Base-by-base conservation (phyloP, 2,113 vertebrate genomes). In the Ia io region DNA sequence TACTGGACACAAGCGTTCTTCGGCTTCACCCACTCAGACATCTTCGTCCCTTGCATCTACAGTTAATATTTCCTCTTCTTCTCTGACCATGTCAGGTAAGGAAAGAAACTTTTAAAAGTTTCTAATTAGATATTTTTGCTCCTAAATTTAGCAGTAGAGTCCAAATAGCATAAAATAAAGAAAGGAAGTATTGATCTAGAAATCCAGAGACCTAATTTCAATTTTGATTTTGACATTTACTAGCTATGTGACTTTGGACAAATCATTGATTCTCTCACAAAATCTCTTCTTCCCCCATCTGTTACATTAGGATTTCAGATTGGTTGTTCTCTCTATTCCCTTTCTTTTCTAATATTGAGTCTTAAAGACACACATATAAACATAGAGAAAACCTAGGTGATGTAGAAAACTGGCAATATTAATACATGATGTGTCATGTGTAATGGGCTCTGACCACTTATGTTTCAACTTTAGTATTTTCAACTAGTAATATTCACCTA, bases 81-180 rank as follows among this genome's bases (percentile, higher is more conserved):
- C 76, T 94, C 76, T 91, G 40, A 95, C 37, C 47, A 95, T 96
- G 95, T 91, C 95, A 93, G 96, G 97, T 96, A 97, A 86, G 84
- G 10, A 92, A 78, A 87, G 32, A 77, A 56, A 82, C 28, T 70
- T 80, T 83, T 28, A 3, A 59, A 76, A 22, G 25, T 13, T 88
- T 53, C 53, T 17, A 14, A 63, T 51, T 47, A 61, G 35, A 61
- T 35, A 10, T 79, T 30, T 37, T 63, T 78, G 22, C 11, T 16
- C 6, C 0, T 88, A 37, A 65, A 56, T 28, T 80, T 51, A 69
- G 16, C 10, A 32, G 28, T 40, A 44, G 22, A 70, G 14, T 73
- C 49, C 56, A 96, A 77, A 70, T 2, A 49, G 23, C 12, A 44
- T 83, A 5, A 28, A 53, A 51, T 82, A 78, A 47, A 9, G 16